phyloP scores from a whole-genome alignment of 2,797 vertebrate genomes.

The Cossypha caffra region DNA sequence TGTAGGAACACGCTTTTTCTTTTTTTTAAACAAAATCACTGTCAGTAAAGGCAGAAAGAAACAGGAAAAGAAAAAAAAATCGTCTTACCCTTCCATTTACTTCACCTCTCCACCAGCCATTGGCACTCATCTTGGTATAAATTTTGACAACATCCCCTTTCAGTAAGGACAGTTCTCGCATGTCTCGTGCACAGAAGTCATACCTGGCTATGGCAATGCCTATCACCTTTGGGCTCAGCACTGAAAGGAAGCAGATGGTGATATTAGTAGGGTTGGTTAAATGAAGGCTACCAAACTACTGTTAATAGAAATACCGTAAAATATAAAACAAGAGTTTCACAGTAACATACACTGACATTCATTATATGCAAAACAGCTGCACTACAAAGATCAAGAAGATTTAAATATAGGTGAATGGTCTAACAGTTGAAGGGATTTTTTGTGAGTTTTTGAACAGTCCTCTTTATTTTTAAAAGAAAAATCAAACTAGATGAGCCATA shows the following conservation, averaged over 20 bases:
- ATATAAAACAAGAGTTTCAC: not conserved
- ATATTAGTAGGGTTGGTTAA: not conserved
- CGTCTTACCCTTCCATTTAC: slow-evolving; percentile 89
- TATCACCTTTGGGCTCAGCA: slow-evolving; percentile 91
- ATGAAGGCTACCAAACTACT: not conserved
- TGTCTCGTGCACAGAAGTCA: slow-evolving; percentile 96
- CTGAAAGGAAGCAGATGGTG: slow-evolving; percentile 70
- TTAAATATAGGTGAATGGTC: not conserved
- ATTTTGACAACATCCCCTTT: slow-evolving; percentile 96
- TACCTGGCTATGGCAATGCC: slow-evolving; percentile 95
- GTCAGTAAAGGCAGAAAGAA: not conserved
- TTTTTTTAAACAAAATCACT: not conserved
- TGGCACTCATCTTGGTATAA: slow-evolving; percentile 92
- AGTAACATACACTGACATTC: not conserved
- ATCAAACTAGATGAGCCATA: not conserved
- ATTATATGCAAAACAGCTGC: not conserved
- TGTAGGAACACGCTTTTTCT: not conserved
- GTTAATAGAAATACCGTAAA: not conserved
- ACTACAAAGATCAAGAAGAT: not conserved
- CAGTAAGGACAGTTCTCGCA: slow-evolving; percentile 89
- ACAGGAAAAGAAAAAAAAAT: not conserved
- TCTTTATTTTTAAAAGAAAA: not conserved
- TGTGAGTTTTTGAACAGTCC: not conserved
- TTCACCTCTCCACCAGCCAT: slow-evolving; percentile 98
- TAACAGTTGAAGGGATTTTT: not conserved